phyloP scores from a whole-genome alignment of 2,113 vertebrate genomes.

The Dipodomys ordii region DNA sequence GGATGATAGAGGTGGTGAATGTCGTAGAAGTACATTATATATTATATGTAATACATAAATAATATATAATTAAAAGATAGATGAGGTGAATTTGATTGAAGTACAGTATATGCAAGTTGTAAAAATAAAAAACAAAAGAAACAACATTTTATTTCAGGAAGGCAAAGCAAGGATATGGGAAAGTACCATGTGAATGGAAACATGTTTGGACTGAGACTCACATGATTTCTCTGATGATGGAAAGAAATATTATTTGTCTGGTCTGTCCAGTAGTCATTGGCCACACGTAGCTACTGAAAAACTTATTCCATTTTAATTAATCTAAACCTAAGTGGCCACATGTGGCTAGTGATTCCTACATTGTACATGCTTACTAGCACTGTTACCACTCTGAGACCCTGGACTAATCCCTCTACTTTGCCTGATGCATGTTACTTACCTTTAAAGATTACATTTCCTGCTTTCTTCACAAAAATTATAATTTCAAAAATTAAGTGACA shows the following conservation, averaged over 20 bases:
- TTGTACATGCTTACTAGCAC: not conserved
- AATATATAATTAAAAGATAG: no score
- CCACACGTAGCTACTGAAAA: not conserved
- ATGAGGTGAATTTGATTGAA: no score
- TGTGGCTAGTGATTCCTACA: not conserved
- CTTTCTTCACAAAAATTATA: conserved; percentile 1
- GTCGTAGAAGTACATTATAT: no score
- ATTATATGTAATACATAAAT: no score
- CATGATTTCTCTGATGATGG: conserved; percentile 31
- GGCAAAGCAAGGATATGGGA: conserved; percentile 44
- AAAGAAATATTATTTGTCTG: conserved; percentile 34
- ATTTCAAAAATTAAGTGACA: conserved; percentile 21
- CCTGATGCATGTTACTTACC: not conserved
- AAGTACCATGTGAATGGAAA: conserved; percentile 35
- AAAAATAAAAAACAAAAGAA: no score
- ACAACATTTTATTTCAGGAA: not conserved
- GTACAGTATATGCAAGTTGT: no score
- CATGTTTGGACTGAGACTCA: not conserved
- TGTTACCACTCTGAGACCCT: not conserved
- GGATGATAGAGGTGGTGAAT: no score
- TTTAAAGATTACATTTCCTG: not conserved
- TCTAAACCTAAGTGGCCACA: not conserved
- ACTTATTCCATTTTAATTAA: conserved; percentile 12
- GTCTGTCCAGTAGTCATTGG: not conserved
- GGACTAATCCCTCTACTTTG: not conserved